Conservation (phyloP, 1,140 invertebrate species). For the Calephelis nemesis region DNA sequence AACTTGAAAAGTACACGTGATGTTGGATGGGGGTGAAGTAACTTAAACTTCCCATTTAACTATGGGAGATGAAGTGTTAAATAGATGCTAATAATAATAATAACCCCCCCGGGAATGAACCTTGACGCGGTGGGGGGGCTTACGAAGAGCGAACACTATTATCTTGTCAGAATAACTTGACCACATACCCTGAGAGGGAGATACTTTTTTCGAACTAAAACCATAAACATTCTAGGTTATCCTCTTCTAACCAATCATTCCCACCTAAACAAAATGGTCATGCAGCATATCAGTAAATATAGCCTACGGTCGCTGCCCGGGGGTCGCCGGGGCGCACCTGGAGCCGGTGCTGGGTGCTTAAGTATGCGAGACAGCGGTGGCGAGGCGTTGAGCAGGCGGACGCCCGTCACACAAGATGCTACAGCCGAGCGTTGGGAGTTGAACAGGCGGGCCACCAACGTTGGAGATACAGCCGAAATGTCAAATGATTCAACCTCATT, state of each 20-base stretch:
- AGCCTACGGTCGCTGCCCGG: constrained; percentile 25
- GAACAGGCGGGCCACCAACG: constrained; percentile 1
- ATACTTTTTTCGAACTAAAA: background rate
- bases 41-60: too few relatives aligned
- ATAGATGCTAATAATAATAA: too few relatives aligned
- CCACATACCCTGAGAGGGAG: background rate
- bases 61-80: too few relatives aligned
- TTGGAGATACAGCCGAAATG: constrained; percentile 4
- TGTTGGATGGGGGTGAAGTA: too few relatives aligned
- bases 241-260: background rate
- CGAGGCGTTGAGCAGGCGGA: constrained; percentile 26
- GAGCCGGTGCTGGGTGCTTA: too few relatives aligned
- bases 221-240: background rate
- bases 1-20: too few relatives aligned
- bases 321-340: too few relatives aligned
- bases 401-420: background rate
- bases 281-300: background rate
- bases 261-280: background rate
- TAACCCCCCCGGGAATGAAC: background rate
- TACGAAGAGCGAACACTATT: background rate
- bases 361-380: constrained; percentile 15
- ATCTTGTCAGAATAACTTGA: background rate
- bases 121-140: constrained; percentile 21
- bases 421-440: constrained; percentile 11
- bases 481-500: constrained; percentile 1